Evolutionary conservation across 2,888 invertebrate genomes (phyloP), one percentile per base, ranked within the genome.

Genomic region (Opisthograptis luteolata): DNA sequence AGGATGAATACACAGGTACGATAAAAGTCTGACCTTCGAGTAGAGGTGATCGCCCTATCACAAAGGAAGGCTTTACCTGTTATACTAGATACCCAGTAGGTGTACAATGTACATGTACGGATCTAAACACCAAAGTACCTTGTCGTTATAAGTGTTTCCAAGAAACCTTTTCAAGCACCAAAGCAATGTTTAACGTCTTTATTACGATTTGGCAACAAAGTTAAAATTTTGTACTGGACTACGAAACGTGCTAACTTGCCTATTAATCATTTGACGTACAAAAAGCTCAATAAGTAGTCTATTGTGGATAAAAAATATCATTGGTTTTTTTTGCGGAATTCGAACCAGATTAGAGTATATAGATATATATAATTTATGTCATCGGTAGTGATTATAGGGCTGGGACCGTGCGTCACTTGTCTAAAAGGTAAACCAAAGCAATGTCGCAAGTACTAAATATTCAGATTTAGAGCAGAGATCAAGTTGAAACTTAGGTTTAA

Each of bases 31-130:
- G 70, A 70, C 74, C 75, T 74, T 79, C 77, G 59, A 50, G 55
- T 48, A 44, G 66, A 76, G 79, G 75, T 79, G 73, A 80, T 73
- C 69, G 80, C 60, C 76, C 80, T 64, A 60, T 60, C 61, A 78
- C 77, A 76, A 77, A 77, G 67, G 62, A 66, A 60, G 64, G 54
- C 62, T 55, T 64, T 60, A 59, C 58, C 58, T 55, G 65, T 55
- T 58, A 32, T 40, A 59, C 60, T 60, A 58, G 58, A 59, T 58
- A 63, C 45, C 34, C 32, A 34, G 40, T 54, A 53, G 35, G 50
- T 43, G 46, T 54, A 44, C 31, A 25, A 20, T 41, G n/a, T n/a
- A n/a, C n/a, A n/a, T n/a, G n/a, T n/a, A n/a, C n/a, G n/a, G n/a
- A 45, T n/a, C 43, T 48, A 10, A 13, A 22, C 27, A 8, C 8